Percentiles rank a stretch among this genome's conserved stretches.
Conservation (phyloP, 2,888 invertebrate species). For the Nephrocerus scutellatus region DNA sequence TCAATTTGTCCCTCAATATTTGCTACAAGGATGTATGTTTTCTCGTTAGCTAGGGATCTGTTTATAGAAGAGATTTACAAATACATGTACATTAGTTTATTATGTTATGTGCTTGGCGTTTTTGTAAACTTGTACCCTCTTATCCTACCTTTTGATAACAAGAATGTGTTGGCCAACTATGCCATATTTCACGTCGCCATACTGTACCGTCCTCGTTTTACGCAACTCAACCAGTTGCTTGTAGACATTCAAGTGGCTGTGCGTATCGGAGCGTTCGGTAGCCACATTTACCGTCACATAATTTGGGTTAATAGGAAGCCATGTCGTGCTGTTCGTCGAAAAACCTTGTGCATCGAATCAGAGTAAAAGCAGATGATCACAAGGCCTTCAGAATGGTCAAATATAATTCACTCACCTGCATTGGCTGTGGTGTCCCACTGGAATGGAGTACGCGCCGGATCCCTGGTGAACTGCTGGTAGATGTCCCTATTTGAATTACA, state of each 20-base stretch:
- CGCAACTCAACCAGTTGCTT: slow-evolving; percentile 50
- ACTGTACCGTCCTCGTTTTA: slow-evolving; percentile 32
- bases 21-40: slow-evolving; percentile 47
- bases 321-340: slow-evolving; percentile 36
- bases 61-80: no score
- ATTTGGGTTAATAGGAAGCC: slow-evolving; percentile 52
- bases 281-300: slow-evolving; percentile 55
- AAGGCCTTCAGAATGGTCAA: no score
- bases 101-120: no score
- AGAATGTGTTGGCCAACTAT: slow-evolving; percentile 34
- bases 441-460: slow-evolving; percentile 57
- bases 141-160: slow-evolving; percentile 33
- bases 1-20: slow-evolving; percentile 45
- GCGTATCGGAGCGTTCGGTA: slow-evolving; percentile 42
- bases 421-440: slow-evolving; percentile 53
- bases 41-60: slow-evolving; percentile 30
- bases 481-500: slow-evolving; percentile 51
- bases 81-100: no score
- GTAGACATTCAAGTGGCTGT: slow-evolving; percentile 57
- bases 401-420: slow-evolving; percentile 23
- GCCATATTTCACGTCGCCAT: slow-evolving; percentile 31
- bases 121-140: not conserved
- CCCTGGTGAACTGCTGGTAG: slow-evolving; percentile 56
- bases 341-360: slow-evolving; percentile 36
- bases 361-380: no score